These are phyloP conservation scores for Melipona beecheii DNA, from an alignment of 2,888 invertebrate species.

Conservation along the genomic window DNA sequence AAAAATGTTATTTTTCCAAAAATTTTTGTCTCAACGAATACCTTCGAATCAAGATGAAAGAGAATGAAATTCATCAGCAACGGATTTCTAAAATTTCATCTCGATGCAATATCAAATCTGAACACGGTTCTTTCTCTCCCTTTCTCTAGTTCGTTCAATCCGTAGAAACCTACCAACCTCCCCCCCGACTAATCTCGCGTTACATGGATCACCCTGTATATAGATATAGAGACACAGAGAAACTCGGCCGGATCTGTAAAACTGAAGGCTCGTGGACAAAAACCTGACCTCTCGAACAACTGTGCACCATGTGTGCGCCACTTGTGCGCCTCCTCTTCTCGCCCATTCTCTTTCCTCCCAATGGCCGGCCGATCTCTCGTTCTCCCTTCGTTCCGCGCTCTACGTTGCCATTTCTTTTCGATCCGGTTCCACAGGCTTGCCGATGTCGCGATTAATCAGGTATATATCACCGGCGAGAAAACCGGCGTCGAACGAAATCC, in stretches of 20 bases:
- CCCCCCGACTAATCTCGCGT: constrained; percentile 28
- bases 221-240: constrained; percentile 56
- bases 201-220: constrained; percentile 50
- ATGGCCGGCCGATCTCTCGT: constrained; percentile 31
- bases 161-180: background rate
- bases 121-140: background rate
- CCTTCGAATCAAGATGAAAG: background rate
- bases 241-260: constrained; percentile 78
- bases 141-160: background rate
- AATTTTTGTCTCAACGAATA: background rate
- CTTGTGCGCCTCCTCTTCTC: constrained; percentile 77
- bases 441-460: constrained; percentile 57
- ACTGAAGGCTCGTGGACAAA: constrained; percentile 81
- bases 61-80: too few species aligned
- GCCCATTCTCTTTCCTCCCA: constrained; percentile 62
- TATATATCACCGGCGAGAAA: constrained; percentile 30
- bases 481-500: constrained; percentile 20
- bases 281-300: constrained; percentile 84
- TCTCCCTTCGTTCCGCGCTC: constrained; percentile 11
- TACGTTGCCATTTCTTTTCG: constrained; percentile 40
- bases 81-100: background rate
- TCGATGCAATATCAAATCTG: background rate
- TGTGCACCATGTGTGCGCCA: constrained; percentile 83
- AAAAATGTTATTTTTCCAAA: background rate
- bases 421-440: constrained; percentile 27